A percentile compares a stretch with the other conserved stretches of the same genome.
phyloP scores from a whole-genome alignment of 2,888 invertebrate species.

The Cheiracanthium punctorium region DNA sequence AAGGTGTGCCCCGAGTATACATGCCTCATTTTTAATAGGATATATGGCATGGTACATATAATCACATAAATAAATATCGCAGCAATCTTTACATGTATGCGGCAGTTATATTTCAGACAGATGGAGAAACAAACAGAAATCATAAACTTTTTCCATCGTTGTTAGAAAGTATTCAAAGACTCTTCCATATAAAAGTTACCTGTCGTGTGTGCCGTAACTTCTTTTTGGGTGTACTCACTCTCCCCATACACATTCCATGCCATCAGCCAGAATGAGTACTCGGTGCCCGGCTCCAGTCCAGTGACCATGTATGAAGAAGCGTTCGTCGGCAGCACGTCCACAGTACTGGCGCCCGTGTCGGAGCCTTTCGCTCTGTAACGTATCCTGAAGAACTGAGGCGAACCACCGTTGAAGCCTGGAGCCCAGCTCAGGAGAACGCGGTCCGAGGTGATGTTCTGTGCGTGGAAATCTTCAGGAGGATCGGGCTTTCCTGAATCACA shows the following conservation, averaged over 20 bases:
- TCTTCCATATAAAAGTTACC: too few relatives aligned
- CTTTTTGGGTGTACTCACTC: slow-evolving; percentile 80
- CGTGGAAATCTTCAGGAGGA: slow-evolving; percentile 76
- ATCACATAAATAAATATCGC: too few relatives aligned
- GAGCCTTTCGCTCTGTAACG: slow-evolving; percentile 72
- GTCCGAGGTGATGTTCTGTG: slow-evolving; percentile 91
- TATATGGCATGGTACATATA: too few relatives aligned
- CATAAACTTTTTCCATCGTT: too few relatives aligned
- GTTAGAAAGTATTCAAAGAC: too few relatives aligned
- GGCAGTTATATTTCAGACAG: too few relatives aligned
- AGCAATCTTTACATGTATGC: too few relatives aligned
- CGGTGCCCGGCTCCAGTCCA: slow-evolving; percentile 86
- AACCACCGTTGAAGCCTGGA: slow-evolving; percentile 94
- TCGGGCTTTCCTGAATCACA: slow-evolving; percentile 76
- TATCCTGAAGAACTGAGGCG: slow-evolving; percentile 87
- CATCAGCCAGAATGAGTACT: slow-evolving; percentile 92
- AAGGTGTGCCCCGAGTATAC: too few relatives aligned
- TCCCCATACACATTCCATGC: slow-evolving; percentile 90
- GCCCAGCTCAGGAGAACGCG: slow-evolving; percentile 89
- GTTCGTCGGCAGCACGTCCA: slow-evolving; percentile 84
- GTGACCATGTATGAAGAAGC: slow-evolving; percentile 82
- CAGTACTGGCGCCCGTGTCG: slow-evolving; percentile 78
- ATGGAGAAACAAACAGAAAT: too few relatives aligned
- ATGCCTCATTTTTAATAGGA: too few relatives aligned
- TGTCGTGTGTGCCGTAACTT: slow-evolving; percentile 55